Conservation (phyloP, 2,797 vertebrate genomes). For the Sebastes iracundus region DNA sequence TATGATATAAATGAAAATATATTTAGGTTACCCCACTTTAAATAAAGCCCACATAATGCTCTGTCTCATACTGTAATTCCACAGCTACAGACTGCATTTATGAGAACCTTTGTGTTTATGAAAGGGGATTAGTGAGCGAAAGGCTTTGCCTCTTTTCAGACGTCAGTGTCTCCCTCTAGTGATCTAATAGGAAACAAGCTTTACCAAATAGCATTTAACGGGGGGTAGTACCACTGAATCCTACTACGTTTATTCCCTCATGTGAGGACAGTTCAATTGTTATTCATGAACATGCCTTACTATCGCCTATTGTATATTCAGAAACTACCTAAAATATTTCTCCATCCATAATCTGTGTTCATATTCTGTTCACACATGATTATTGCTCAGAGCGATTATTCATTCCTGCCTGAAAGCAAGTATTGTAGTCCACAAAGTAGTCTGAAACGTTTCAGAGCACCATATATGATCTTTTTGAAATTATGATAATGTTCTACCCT, state of each 20-base stretch:
- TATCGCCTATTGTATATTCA: background rate
- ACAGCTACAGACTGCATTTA: constrained; percentile 47
- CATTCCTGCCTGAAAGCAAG: background rate
- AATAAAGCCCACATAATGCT: constrained; percentile 52
- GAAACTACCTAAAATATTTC: background rate
- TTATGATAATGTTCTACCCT: background rate
- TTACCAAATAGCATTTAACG: background rate
- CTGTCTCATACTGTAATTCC: constrained; percentile 62
- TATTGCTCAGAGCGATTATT: background rate
- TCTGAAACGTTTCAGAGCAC: background rate
- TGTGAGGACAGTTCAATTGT: background rate
- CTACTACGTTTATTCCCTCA: background rate
- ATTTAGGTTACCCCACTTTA: constrained; percentile 50
- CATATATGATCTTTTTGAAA: background rate
- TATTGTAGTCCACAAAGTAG: background rate
- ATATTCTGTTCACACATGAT: background rate
- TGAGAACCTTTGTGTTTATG: constrained; percentile 48
- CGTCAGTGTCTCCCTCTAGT: constrained; percentile 74
- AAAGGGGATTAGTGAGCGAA: constrained; percentile 60
- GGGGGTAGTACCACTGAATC: background rate
- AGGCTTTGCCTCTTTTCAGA: constrained; percentile 41
- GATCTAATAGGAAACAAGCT: constrained; percentile 18
- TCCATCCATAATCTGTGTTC: background rate
- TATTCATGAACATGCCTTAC: background rate
- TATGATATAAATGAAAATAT: constrained; percentile 22